These are phyloP conservation scores for Dolichopus griseipennis DNA, from an alignment of 2,888 invertebrate genomes.

Conservation along the genomic window DNA sequence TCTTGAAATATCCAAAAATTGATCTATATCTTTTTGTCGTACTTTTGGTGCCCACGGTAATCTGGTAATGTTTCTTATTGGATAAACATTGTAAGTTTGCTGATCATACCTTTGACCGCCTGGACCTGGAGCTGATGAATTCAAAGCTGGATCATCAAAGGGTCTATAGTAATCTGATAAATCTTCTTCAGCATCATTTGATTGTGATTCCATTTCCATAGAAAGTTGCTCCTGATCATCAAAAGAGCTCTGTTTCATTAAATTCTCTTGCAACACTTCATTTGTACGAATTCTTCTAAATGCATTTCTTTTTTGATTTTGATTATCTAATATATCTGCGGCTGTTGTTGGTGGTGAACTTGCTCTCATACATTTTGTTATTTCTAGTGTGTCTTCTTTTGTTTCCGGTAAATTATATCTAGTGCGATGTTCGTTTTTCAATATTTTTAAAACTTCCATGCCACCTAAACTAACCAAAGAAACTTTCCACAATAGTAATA, in stretches of 20 bases:
- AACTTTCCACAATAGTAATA: conserved; percentile 91
- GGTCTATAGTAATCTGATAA: conserved; percentile 40
- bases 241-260: conserved; percentile 86
- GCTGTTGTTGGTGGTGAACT: conserved; percentile 92
- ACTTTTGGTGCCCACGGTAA: conserved; percentile 97
- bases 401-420: conserved; percentile 63
- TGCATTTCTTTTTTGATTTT: conserved; percentile 67
- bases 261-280: conserved; percentile 46
- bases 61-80: conserved; percentile 42
- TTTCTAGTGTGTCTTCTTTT: conserved; percentile 88
- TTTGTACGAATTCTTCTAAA: conserved; percentile 52
- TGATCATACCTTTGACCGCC: conserved; percentile 23
- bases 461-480: conserved; percentile 88
- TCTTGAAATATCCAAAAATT: conserved; percentile 82
- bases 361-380: conserved; percentile 88
- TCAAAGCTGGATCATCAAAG: conserved; percentile 40
- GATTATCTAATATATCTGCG: conserved; percentile 77
- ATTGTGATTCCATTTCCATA: conserved; percentile 61
- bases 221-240: conserved; percentile 70
- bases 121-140: conserved; percentile 22
- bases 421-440: conserved; percentile 63
- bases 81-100: conserved; percentile 23
- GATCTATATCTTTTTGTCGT: conserved; percentile 84
- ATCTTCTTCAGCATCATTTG: conserved; percentile 52
- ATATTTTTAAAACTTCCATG: conserved; percentile 67